Evolutionary conservation across 1,140 invertebrate genomes (phyloP), one percentile per base, ranked within the genome.

Genomic region (Lordiphosa mommai): DNA sequence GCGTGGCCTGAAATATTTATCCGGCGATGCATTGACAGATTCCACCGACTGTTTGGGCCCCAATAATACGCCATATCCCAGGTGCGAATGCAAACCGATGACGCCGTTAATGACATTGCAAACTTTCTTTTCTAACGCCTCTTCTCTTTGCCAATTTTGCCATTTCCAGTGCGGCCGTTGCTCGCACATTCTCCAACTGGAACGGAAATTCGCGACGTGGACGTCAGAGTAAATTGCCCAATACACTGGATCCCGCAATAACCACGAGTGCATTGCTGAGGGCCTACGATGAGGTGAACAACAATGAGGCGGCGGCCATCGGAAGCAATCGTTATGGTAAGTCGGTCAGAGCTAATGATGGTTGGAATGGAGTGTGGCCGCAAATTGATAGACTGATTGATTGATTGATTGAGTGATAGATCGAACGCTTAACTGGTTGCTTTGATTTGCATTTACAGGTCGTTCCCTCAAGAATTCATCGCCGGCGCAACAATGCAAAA

Each of bases 21-120:
- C 94, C 92, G 96, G 96, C 4, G 94, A 97, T 88, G 96, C 95
- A 1, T 89, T 97, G 12, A 92, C 92, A 48, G 94, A 96, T 82
- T 91, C 92, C 7, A 88, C 89, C 2, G 93, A 95, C 63, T 96
- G 95, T 73, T 74, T 94, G 33, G 95, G 95, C 14, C 95, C 95
- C 0, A 94, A 95, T 86, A 93, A 95, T 68, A 88, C 91, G 56
- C 93, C 93, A 36, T 97, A 96, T 91, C 96, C 95, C 20, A 92
- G 92, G 95, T 96, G 91, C 92, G 65, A 63, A 14, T 55, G 30
- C 44, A 27, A 52, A 5, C 23, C 23, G 23, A 38, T 55, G 51
- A 33, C 55, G 61, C 47, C 48, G 23, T 46, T 12, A 17, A 36
- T 27, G 23, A 27, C 36, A 43, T 51, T 61, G 47, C 51, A 43